Conservation (phyloP, 2,888 invertebrate genomes). For the Caenorhabditis sinica region DNA sequence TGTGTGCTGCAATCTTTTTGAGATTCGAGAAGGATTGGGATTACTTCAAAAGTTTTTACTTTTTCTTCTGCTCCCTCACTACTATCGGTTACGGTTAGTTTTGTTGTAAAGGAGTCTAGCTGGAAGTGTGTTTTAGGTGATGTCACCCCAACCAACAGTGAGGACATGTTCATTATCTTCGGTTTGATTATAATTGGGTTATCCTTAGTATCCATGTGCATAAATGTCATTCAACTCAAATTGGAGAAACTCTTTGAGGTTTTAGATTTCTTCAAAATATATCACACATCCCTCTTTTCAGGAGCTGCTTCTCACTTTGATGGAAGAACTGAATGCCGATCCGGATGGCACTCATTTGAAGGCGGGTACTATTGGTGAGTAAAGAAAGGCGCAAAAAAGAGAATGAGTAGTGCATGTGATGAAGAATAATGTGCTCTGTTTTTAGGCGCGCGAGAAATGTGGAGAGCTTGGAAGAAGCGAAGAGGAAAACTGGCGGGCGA, state of each 20-base stretch:
- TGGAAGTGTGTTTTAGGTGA: constrained; percentile 78
- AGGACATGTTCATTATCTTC: constrained; percentile 83
- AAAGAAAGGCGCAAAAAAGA: constrained; percentile 4
- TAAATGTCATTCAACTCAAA: constrained; percentile 80
- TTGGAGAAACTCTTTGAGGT: constrained; percentile 75
- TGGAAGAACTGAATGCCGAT: constrained; percentile 81
- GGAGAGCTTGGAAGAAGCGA: constrained; percentile 80
- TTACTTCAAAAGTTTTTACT: constrained; percentile 83
- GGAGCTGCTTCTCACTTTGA: constrained; percentile 81
- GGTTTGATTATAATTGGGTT: constrained; percentile 83
- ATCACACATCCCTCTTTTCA: constrained; percentile 46
- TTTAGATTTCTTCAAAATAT: not conserved
- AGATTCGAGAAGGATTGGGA: constrained; percentile 83
- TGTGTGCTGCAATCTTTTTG: constrained; percentile 83
- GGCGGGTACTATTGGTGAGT: constrained; percentile 72
- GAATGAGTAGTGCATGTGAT: constrained; percentile 44
- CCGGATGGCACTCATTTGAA: constrained; percentile 74
- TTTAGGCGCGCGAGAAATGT: constrained; percentile 79
- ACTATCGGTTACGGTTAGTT: constrained; percentile 82
- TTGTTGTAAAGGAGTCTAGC: not conserved
- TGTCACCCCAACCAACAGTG: constrained; percentile 83
- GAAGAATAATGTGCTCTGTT: constrained; percentile 48
- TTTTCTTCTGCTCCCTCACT: constrained; percentile 83
- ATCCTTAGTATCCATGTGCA: constrained; percentile 81
- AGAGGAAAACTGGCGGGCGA: constrained; percentile 69